These are phyloP conservation scores for Pogonophryne albipinna DNA, from an alignment of 2,797 vertebrate species.

Conservation along the genomic window DNA sequence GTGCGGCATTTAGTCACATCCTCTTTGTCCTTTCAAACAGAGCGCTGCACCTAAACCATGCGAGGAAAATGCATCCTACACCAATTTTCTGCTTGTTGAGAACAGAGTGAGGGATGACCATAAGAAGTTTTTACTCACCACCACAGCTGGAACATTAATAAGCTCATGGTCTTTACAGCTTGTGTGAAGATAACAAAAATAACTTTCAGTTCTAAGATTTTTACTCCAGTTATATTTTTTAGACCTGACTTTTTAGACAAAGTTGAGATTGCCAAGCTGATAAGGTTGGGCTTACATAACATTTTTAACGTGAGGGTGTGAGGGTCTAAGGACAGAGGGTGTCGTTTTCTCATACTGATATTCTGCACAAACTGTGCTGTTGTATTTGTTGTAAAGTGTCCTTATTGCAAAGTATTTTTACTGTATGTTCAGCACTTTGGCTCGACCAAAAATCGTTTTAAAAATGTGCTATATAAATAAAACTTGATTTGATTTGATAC, in stretches of 20 bases:
- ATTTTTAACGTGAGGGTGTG: too few relatives aligned
- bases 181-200: not conserved
- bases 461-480: too few relatives aligned
- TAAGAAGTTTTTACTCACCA: conserved; percentile 16
- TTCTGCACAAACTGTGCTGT: too few relatives aligned
- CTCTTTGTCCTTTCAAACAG: conserved; percentile 48
- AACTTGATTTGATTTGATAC: too few relatives aligned
- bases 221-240: not conserved
- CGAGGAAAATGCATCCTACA: conserved; percentile 41
- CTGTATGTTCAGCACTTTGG: too few relatives aligned
- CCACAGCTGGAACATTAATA: not conserved
- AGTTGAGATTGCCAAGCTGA: not conserved
- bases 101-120: conserved; percentile 56
- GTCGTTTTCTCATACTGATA: too few relatives aligned
- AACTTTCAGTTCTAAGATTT: too few relatives aligned
- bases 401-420: too few relatives aligned
- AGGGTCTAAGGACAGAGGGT: too few relatives aligned
- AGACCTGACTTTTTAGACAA: not conserved
- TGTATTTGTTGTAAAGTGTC: too few relatives aligned
- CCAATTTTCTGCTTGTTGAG: conserved; percentile 60
- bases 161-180: conserved; percentile 5
- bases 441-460: too few relatives aligned
- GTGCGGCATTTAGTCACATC: conserved; percentile 57
- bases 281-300: not conserved
- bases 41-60: conserved; percentile 55